Evolutionary conservation across 2,888 invertebrate genomes (phyloP), one percentile per base, ranked within the genome.

Genomic region (Zaprionus lineosus): DNA sequence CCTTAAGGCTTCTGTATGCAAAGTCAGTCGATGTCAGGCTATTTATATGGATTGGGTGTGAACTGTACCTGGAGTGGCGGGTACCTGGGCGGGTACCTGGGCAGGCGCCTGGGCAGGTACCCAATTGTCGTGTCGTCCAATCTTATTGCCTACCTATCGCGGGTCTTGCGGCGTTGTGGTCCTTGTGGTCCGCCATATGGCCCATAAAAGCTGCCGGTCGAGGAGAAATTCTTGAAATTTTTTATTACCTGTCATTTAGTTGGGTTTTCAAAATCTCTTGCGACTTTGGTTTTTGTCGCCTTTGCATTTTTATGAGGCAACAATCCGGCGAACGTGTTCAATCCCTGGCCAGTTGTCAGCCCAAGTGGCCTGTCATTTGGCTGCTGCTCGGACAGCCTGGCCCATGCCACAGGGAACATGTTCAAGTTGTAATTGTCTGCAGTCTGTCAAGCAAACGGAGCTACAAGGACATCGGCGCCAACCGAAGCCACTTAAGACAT

Each of bases 331-430:
- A 74, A 81, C 78, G 61, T 81, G 70, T 56, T 37, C 37, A 31
- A 1, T 36, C n/a, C 9, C 21, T 12, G 15, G 31, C 29, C 19
- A 3, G 2, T 37, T 31, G 6, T 36, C 9, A 33, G 28, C 19
- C 29, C 59, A 73, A 76, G 76, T 74, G 81, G 74, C 59, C 57
- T 51, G 57, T 46, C 73, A 60, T 41, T 60, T 43, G 53, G 44
- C 43, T 31, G 39, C 31, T 28, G 50, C 43, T 21, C n/a, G n/a
- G 36, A 26, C 14, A 3, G 2, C n/a, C 12, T 14, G 18, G 26
- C 36, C 28, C 37, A 39, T 56, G 31, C 43, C 28, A 31, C 29
- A 52, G 43, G 31, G 28, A 43, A 24, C 69, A 39, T 56, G 26
- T 14, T 52, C 26, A 57, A 26, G 50, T 40, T 72, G 53, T 53